Conservation (phyloP, 1,140 invertebrate genomes). For the Ruditapes philippinarum region DNA sequence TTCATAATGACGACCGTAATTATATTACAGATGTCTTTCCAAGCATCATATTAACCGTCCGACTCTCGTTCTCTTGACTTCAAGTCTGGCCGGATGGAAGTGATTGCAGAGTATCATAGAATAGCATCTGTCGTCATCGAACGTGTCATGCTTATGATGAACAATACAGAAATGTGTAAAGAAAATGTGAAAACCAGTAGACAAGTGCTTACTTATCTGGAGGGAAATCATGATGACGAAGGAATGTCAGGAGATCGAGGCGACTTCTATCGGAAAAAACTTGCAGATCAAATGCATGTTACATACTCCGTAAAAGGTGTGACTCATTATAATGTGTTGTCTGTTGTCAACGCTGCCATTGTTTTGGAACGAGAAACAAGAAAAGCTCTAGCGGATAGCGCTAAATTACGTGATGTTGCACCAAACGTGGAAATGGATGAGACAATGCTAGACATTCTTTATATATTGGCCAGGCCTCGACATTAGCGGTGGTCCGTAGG, state of each 20-base stretch:
- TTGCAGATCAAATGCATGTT: constrained; percentile 81
- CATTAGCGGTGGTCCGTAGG: too few species aligned
- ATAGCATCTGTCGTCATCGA: constrained; percentile 80
- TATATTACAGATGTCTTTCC: constrained; percentile 67
- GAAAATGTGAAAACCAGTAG: constrained; percentile 75
- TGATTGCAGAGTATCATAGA: constrained; percentile 78
- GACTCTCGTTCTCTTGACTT: constrained; percentile 52
- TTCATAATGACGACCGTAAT: too few species aligned
- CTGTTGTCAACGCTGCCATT: constrained; percentile 76
- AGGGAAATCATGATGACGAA: constrained; percentile 79
- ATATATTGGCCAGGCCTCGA: constrained; percentile 81
- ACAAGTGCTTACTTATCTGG: constrained; percentile 75
- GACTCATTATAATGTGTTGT: constrained; percentile 78
- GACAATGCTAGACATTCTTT: constrained; percentile 78
- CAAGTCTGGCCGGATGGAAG: constrained; percentile 74
- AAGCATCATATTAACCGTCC: constrained; percentile 68
- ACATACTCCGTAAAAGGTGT: constrained; percentile 77
- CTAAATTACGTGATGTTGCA: constrained; percentile 62
- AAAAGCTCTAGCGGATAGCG: constrained; percentile 65
- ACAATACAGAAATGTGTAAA: constrained; percentile 80
- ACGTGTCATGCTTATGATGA: constrained; percentile 82
- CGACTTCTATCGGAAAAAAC: constrained; percentile 81
- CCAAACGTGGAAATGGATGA: constrained; percentile 77
- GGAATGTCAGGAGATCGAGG: constrained; percentile 81
- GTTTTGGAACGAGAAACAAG: constrained; percentile 75